Conservation (phyloP, 2,888 invertebrate species). For the Dyspetes luteomarginatus region DNA sequence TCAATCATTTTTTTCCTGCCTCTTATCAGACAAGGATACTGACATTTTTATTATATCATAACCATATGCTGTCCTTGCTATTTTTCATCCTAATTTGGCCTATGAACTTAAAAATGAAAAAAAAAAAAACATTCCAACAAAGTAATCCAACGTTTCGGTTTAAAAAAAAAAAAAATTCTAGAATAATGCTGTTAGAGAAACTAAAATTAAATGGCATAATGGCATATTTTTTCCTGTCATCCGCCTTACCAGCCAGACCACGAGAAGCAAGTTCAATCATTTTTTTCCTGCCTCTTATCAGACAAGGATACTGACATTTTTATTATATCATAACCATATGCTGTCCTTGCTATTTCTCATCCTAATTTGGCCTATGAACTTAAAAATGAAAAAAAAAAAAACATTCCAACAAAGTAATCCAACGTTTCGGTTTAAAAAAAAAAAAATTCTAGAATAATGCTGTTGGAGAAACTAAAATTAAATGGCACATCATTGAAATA, state of each 20-base stretch:
- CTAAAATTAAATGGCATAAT: no score
- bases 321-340: neutral
- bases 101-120: neutral
- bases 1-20: slow-evolving; percentile 26
- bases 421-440: no score
- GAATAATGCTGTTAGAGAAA: no score
- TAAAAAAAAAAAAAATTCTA: no score
- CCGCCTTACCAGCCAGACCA: slow-evolving; percentile 9
- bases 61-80: neutral
- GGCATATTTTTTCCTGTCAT: slow-evolving; percentile 33
- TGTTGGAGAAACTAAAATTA: no score
- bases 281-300: slow-evolving; percentile 20
- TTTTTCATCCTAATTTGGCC: neutral
- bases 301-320: neutral
- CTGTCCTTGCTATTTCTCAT: neutral
- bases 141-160: no score
- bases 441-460: no score
- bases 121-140: no score
- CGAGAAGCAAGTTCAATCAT: slow-evolving; percentile 13
- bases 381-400: no score
- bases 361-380: neutral
- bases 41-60: neutral
- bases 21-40: neutral
- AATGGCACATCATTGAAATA: no score
- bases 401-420: no score